Conservation (phyloP, 2,797 vertebrate genomes). For the Sitta carolinensis region DNA sequence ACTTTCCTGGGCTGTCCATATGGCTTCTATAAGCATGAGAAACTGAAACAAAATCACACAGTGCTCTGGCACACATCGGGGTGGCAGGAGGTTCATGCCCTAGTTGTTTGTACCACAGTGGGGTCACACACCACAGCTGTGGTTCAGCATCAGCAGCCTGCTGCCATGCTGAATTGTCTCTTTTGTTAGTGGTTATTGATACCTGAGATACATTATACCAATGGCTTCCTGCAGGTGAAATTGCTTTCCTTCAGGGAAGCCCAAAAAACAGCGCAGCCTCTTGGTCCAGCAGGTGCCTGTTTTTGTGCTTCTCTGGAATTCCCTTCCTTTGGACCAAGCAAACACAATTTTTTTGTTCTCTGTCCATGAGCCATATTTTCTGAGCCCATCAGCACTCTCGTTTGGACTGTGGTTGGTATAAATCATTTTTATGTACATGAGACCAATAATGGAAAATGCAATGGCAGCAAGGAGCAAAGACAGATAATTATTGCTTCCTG, state of each 20-base stretch:
- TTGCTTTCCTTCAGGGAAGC: background rate
- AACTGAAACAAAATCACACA: background rate
- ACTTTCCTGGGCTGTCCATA: fast-evolving
- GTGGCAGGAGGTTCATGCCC: background rate
- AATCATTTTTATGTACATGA: background rate
- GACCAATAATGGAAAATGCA: background rate
- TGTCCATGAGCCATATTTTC: background rate
- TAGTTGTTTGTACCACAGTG: background rate
- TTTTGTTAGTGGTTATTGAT: background rate
- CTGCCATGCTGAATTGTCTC: background rate
- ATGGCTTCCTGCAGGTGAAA: background rate
- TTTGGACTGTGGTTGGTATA: background rate
- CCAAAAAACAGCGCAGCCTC: fast-evolving
- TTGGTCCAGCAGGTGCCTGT: fast-evolving
- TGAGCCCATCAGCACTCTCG: background rate
- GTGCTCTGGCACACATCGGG: fast-evolving
- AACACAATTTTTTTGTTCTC: background rate
- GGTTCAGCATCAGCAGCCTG: background rate
- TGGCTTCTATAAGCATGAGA: background rate
- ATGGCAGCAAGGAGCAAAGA: background rate
- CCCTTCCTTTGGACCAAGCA: background rate
- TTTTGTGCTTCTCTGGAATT: background rate
- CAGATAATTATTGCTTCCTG: background rate
- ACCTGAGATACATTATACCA: background rate
- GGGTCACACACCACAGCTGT: background rate